Percentiles rank a stretch among this genome's conserved stretches.
Conservation (phyloP, 1,140 invertebrate species). For the Tyrophagus putrescentiae region DNA sequence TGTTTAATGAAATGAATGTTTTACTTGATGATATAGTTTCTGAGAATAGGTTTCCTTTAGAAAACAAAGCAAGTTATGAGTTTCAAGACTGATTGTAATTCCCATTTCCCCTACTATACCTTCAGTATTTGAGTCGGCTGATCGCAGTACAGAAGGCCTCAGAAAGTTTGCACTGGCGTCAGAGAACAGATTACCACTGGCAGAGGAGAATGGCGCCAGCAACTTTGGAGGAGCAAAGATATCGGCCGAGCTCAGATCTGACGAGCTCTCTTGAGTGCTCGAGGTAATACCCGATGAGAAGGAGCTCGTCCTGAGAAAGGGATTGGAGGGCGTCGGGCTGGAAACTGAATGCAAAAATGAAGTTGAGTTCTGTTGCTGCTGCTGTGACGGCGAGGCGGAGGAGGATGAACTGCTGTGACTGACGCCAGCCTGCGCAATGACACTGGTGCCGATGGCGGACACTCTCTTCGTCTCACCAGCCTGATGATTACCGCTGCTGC, state of each 20-base stretch:
- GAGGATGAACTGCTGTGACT: too few relatives aligned
- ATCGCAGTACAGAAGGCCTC: neutral
- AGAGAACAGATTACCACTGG: too few relatives aligned
- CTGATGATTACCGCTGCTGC: neutral
- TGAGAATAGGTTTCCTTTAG: too few relatives aligned
- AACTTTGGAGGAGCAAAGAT: slow-evolving; percentile 11
- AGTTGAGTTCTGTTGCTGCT: too few relatives aligned
- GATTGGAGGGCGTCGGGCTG: neutral
- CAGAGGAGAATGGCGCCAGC: neutral
- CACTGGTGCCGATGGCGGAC: too few relatives aligned
- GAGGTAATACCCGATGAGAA: neutral
- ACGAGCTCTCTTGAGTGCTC: neutral
- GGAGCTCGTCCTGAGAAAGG: neutral
- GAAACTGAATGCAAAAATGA: neutral
- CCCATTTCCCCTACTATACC: neutral
- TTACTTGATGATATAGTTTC: slow-evolving; percentile 2
- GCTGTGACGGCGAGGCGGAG: too few relatives aligned
- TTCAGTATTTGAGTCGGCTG: neutral
- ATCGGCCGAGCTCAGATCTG: neutral
- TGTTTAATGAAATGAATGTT: slow-evolving; percentile 11
- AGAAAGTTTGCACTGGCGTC: neutral
- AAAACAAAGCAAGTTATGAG: too few relatives aligned
- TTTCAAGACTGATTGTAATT: too few relatives aligned
- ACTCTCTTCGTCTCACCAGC: neutral
- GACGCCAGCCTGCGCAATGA: too few relatives aligned